A percentile compares a stretch with the other conserved stretches of the same genome.
phyloP scores from a whole-genome alignment of 2,797 vertebrate genomes.

The Hafferia zeledoni region DNA sequence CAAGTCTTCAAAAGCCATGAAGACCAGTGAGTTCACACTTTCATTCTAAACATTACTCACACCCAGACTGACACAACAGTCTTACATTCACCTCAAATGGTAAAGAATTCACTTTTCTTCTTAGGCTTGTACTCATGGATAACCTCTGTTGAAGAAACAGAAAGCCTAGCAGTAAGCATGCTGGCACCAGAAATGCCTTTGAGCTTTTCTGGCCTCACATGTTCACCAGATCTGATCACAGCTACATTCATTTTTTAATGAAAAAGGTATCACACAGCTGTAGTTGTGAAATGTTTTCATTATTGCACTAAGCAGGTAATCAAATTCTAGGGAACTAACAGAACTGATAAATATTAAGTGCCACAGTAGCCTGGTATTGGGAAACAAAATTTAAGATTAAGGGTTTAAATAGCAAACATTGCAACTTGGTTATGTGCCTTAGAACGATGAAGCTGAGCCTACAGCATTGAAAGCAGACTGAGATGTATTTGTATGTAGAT shows the following conservation, averaged over 20 bases:
- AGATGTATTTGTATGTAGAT: not conserved
- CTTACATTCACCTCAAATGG: not conserved
- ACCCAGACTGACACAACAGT: not conserved
- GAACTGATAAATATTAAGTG: not conserved
- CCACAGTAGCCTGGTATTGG: not conserved
- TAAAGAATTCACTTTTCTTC: not conserved
- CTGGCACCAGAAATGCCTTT: not conserved
- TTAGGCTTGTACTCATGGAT: not conserved
- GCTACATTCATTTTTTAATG: not conserved
- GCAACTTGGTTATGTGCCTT: not conserved
- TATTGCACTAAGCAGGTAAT: not conserved
- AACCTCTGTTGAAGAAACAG: not conserved
- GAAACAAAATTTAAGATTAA: not conserved
- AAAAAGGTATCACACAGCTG: not conserved
- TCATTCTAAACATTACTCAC: not conserved
- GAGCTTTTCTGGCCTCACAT: not conserved
- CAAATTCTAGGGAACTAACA: not conserved
- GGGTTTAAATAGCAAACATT: not conserved
- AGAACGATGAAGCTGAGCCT: not conserved
- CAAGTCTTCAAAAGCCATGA: slow-evolving; percentile 2
- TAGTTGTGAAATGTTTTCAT: not conserved
- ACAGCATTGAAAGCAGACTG: not conserved
- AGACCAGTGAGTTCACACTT: not conserved
- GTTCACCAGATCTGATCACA: not conserved
- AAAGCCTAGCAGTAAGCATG: not conserved